These are phyloP conservation scores for Halocynthia aurantium DNA, from an alignment of 23 tunicate genomes.

Conservation along the genomic window DNA sequence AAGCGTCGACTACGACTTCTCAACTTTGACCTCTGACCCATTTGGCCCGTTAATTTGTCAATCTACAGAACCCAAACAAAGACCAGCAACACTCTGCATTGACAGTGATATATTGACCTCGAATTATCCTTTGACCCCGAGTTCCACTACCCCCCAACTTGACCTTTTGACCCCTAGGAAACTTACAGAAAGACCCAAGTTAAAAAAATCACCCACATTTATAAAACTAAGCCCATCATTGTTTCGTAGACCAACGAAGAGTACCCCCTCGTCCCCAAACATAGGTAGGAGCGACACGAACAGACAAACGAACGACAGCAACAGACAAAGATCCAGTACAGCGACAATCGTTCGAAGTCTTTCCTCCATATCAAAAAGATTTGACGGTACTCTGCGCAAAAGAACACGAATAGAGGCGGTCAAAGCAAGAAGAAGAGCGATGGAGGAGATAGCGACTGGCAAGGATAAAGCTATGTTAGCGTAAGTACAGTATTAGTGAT, in stretches of 20 bases:
- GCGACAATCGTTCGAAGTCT: no score
- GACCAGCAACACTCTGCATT: no score
- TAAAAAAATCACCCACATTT: constrained; percentile 10
- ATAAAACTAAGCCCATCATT: constrained; percentile 15
- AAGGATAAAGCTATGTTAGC: constrained; percentile 9
- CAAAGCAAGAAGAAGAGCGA: neutral
- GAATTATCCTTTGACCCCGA: no score
- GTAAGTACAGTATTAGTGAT: neutral
- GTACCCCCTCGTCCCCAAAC: neutral
- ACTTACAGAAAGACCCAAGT: neutral
- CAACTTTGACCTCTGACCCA: no score
- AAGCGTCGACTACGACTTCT: no score
- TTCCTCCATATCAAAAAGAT: neutral
- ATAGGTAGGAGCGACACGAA: no score
- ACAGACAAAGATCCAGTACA: neutral
- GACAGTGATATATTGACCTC: no score
- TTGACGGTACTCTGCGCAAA: constrained; percentile 24
- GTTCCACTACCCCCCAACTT: no score
- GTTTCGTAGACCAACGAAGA: neutral
- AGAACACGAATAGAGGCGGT: constrained; percentile 14
- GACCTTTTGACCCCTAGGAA: no score
- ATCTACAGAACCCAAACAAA: no score
- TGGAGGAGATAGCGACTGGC: constrained; percentile 15
- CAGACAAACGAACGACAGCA: no score
- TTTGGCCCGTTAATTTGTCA: no score